Conservation (phyloP, 2,797 vertebrate genomes). For the Crocidura indochinensis region DNA sequence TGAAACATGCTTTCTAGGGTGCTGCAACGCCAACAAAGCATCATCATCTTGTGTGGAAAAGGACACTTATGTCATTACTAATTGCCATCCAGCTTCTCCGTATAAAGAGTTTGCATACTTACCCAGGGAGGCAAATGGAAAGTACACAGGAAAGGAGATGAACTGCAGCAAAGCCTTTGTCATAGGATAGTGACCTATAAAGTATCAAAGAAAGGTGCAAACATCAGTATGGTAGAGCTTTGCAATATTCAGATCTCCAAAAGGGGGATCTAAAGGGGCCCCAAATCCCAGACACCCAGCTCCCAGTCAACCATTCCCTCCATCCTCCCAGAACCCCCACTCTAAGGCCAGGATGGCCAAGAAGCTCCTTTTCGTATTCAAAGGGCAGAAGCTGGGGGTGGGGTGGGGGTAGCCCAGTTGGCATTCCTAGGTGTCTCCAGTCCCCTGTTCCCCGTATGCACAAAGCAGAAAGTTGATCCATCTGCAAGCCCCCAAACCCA, state of each 20-base stretch:
- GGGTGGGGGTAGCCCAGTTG: conserved; percentile 77
- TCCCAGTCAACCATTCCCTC: conserved; percentile 45
- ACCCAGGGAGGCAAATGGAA: conserved; percentile 96
- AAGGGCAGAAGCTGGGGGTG: conserved; percentile 73
- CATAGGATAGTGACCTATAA: conserved; percentile 99
- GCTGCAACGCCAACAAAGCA: conserved; percentile 62
- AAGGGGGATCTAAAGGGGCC: not conserved
- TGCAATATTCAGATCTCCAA: conserved; percentile 76
- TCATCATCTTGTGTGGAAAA: conserved; percentile 75
- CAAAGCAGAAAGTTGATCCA: conserved; percentile 89
- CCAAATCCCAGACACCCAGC: conserved; percentile 79
- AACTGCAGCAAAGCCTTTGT: conserved; percentile 95
- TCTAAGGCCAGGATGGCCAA: conserved; percentile 62
- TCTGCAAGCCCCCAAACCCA: conserved; percentile 83
- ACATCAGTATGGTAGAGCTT: conserved; percentile 91
- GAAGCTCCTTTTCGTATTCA: conserved; percentile 74
- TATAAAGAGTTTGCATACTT: conserved; percentile 94
- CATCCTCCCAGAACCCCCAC: not conserved
- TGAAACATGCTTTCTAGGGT: conserved; percentile 69
- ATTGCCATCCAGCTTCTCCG: conserved; percentile 42
- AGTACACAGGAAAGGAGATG: conserved; percentile 94
- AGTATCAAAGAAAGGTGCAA: conserved; percentile 95
- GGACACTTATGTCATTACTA: conserved; percentile 69
- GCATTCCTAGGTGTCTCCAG: conserved; percentile 76
- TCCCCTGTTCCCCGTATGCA: conserved; percentile 69